Percentiles rank a stretch among this genome's conserved stretches.
These are phyloP conservation scores for Geotrupes spiniger DNA, from an alignment of 2,888 invertebrate genomes.

Conservation along the genomic window DNA sequence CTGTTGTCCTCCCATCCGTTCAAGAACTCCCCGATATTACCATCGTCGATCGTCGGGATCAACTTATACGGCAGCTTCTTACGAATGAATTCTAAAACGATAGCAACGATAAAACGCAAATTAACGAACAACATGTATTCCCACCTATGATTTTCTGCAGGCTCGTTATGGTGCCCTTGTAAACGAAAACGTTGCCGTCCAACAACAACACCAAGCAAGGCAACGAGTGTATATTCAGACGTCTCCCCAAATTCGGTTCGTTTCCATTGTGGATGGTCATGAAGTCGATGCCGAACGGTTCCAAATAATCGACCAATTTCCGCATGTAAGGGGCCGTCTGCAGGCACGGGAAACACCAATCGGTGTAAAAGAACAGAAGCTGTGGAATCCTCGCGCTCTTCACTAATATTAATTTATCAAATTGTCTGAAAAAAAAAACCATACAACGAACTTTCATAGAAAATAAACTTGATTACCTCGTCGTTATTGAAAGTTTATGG, in stretches of 20 bases:
- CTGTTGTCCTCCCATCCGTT: slow-evolving; percentile 90
- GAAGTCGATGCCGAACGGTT: slow-evolving; percentile 78
- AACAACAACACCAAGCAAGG: slow-evolving; percentile 79
- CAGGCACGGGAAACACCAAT: slow-evolving; percentile 92
- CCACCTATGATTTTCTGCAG: slow-evolving; percentile 77
- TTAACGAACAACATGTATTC: slow-evolving; percentile 30
- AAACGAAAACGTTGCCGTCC: slow-evolving; percentile 81
- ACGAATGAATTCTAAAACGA: slow-evolving; percentile 74
- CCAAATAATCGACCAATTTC: slow-evolving; percentile 79
- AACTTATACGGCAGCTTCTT: slow-evolving; percentile 82
- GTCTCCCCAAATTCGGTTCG: slow-evolving; percentile 72
- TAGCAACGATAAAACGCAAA: not conserved
- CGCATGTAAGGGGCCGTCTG: slow-evolving; percentile 85
- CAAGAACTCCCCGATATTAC: slow-evolving; percentile 74
- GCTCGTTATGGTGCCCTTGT: slow-evolving; percentile 77
- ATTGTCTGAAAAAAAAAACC: slow-evolving; percentile 63
- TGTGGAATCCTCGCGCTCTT: slow-evolving; percentile 81
- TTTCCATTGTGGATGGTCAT: slow-evolving; percentile 83
- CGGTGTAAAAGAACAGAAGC: slow-evolving; percentile 86
- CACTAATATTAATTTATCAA: slow-evolving; percentile 81
- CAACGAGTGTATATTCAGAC: slow-evolving; percentile 76
- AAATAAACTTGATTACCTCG: slow-evolving; percentile 61
- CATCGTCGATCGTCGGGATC: slow-evolving; percentile 67
- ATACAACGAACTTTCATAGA: not conserved
- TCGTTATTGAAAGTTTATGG: slow-evolving; percentile 81